Percentiles rank a stretch among this genome's conserved stretches.
Evolutionary conservation across 2,113 vertebrate species (phyloP).

Genomic region (Paratilapia polleni): DNA sequence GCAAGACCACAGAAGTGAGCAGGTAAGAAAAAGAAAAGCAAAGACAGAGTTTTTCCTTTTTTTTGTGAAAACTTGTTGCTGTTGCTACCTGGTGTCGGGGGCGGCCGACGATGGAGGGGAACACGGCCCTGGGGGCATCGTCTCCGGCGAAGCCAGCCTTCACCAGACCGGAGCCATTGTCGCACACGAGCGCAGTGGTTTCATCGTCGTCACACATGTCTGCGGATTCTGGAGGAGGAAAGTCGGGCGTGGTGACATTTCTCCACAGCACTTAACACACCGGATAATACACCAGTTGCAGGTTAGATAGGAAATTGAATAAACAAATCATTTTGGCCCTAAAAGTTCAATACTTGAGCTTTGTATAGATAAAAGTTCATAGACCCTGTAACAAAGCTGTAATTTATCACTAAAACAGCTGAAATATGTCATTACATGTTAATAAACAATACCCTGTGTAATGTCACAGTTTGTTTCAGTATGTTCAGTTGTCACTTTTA

Average conservation of each 20-base stretch:
- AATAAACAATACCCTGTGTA: not conserved
- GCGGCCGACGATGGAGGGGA: constrained; percentile 95
- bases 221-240: constrained; percentile 65
- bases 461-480: not conserved
- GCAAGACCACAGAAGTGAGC: not conserved
- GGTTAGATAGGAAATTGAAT: not conserved
- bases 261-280: not conserved
- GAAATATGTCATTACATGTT: too few species aligned
- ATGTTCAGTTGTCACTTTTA: not conserved
- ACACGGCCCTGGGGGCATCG: constrained; percentile 93
- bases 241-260: not conserved
- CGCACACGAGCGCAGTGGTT: constrained; percentile 94
- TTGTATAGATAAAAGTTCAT: not conserved
- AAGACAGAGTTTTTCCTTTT: not conserved
- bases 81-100: constrained; percentile 91
- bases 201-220: constrained; percentile 97
- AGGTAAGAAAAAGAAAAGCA: not conserved
- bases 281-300: accelerated
- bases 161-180: constrained; percentile 95
- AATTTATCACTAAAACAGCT: too few species aligned
- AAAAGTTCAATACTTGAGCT: not conserved
- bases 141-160: constrained; percentile 97
- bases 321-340: not conserved
- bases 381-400: too few species aligned
- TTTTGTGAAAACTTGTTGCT: not conserved